phyloP scores from a whole-genome alignment of 2,113 vertebrate genomes.

The Chrysemys picta region DNA sequence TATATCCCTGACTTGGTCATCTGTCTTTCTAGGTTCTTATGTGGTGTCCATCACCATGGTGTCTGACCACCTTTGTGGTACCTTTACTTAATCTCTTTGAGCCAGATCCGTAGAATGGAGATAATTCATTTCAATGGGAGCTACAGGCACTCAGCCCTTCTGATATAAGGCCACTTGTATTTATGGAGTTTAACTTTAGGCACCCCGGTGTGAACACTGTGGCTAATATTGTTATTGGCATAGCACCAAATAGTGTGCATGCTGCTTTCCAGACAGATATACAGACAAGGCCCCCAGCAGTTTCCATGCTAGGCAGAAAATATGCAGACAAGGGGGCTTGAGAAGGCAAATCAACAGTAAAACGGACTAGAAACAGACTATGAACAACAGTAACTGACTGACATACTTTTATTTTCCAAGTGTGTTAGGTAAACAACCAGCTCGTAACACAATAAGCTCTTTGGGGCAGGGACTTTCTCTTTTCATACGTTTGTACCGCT shows the following conservation, averaged over 20 bases:
- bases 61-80: neutral
- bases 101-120: neutral
- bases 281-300: neutral
- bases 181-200: neutral
- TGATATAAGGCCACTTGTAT: neutral
- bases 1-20: neutral
- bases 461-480: neutral
- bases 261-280: neutral
- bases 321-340: neutral
- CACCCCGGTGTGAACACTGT: neutral
- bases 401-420: neutral
- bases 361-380: accelerated
- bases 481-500: neutral
- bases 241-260: neutral
- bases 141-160: neutral
- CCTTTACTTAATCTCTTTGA: neutral
- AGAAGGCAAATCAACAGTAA: neutral
- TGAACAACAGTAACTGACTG: accelerated
- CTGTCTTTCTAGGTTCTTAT: neutral
- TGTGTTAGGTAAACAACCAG: neutral
- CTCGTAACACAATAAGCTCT: neutral
- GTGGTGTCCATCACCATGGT: neutral
- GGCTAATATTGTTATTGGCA: neutral
- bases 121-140: neutral
- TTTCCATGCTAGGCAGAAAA: neutral